phyloP scores from a whole-genome alignment of 2,888 invertebrate genomes.

The Lasius platythorax region DNA sequence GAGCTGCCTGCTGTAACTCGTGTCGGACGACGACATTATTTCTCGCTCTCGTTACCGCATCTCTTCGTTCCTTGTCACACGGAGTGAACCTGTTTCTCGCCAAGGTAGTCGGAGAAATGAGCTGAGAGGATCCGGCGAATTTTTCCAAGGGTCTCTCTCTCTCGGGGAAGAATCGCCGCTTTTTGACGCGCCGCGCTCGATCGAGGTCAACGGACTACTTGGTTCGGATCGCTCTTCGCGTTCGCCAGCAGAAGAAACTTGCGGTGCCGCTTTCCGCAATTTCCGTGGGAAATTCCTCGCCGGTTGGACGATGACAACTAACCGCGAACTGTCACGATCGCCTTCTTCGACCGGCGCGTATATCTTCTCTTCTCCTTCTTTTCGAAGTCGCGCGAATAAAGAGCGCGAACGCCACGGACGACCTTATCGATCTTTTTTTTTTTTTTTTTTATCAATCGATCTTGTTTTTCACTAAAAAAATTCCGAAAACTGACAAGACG shows the following conservation, averaged over 20 bases:
- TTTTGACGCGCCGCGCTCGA: not conserved
- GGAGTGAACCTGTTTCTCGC: not conserved
- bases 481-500: slow-evolving; percentile 13
- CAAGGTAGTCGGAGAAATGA: not conserved
- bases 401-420: not conserved
- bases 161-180: not conserved
- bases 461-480: not conserved
- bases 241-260: not conserved
- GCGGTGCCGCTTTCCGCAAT: not conserved
- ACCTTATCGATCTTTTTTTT: not conserved
- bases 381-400: not conserved
- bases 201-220: slow-evolving; percentile 19
- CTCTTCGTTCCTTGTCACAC: slow-evolving; percentile 52
- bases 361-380: not conserved
- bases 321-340: not conserved
- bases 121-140: not conserved
- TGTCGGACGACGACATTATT: slow-evolving; percentile 60
- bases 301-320: not conserved
- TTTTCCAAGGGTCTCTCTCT: not conserved
- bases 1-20: slow-evolving; percentile 51
- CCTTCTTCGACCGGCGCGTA: not conserved
- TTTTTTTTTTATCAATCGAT: slow-evolving; percentile 7
- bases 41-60: slow-evolving; percentile 66
- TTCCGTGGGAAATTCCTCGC: not conserved
- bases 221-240: not conserved